phyloP scores from a whole-genome alignment of 2,888 invertebrate genomes.

The Eupelmus urozonus region DNA sequence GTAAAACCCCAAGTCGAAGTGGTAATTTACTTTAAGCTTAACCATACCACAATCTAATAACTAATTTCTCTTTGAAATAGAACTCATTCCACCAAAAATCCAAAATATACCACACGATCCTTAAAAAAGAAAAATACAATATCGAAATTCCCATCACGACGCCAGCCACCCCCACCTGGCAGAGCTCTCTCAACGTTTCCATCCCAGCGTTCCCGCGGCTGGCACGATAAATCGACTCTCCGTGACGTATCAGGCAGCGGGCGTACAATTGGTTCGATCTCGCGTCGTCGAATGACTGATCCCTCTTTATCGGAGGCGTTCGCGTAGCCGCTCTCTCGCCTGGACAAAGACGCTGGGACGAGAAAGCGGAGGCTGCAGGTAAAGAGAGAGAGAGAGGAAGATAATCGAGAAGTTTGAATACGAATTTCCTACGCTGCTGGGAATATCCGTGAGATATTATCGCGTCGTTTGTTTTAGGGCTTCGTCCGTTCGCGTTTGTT shows the following conservation, averaged over 20 bases:
- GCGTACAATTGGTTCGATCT: conserved; percentile 12
- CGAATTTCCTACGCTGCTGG: conserved; percentile 66
- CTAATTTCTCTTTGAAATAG: no score
- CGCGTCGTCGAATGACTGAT: conserved; percentile 42
- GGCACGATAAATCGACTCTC: conserved; percentile 38
- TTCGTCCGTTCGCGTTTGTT: conserved; percentile 9
- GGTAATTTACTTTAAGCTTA: no score
- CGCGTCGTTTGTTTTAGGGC: conserved; percentile 64
- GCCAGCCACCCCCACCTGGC: no score
- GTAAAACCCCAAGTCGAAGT: no score
- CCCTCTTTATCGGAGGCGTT: conserved; percentile 36
- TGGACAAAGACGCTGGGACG: no score
- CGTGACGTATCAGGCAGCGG: conserved; percentile 4
- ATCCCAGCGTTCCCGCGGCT: conserved; percentile 10
- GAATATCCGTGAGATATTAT: conserved; percentile 64
- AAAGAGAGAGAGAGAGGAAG: conserved; percentile 55
- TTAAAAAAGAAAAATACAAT: no score
- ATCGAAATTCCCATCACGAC: no score
- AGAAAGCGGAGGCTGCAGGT: not conserved
- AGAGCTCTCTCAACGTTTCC: no score
- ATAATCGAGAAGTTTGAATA: conserved; percentile 73
- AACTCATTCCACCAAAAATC: no score
- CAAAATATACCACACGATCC: no score
- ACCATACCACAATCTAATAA: no score
- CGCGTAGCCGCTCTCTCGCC: no score